phyloP scores from a whole-genome alignment of 2,113 vertebrate genomes.

The Egretta garzetta region DNA sequence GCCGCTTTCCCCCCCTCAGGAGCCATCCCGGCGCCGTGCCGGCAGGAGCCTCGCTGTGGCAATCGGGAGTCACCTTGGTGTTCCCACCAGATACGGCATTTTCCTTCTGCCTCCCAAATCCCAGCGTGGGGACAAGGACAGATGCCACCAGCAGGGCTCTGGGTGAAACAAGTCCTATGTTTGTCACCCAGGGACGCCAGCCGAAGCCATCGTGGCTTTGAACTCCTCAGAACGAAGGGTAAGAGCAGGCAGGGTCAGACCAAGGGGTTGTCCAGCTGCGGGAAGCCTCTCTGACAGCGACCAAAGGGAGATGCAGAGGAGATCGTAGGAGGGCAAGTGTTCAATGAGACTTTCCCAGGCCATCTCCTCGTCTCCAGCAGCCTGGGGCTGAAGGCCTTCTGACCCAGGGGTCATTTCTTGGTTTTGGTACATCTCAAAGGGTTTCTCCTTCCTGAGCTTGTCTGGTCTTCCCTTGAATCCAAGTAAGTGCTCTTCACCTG shows the following conservation, averaged over 20 bases:
- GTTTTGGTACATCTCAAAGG: neutral
- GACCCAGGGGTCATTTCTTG: neutral
- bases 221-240: neutral
- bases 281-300: neutral
- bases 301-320: neutral
- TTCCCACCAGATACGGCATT: neutral
- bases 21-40: neutral
- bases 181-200: neutral
- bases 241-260: neutral
- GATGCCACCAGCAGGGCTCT: neutral
- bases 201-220: neutral
- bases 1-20: neutral
- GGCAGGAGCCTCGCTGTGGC: fast-evolving
- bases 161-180: neutral
- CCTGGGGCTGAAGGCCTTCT: neutral
- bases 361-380: neutral
- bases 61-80: slow-evolving; percentile 24
- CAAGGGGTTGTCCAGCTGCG: neutral
- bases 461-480: neutral
- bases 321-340: neutral
- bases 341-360: neutral
- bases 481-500: neutral
- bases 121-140: neutral
- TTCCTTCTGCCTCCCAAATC: neutral
- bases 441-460: neutral